These are phyloP conservation scores for Tetraodon nigroviridis DNA, from an alignment of 2,113 vertebrate genomes.

Conservation along the genomic window DNA sequence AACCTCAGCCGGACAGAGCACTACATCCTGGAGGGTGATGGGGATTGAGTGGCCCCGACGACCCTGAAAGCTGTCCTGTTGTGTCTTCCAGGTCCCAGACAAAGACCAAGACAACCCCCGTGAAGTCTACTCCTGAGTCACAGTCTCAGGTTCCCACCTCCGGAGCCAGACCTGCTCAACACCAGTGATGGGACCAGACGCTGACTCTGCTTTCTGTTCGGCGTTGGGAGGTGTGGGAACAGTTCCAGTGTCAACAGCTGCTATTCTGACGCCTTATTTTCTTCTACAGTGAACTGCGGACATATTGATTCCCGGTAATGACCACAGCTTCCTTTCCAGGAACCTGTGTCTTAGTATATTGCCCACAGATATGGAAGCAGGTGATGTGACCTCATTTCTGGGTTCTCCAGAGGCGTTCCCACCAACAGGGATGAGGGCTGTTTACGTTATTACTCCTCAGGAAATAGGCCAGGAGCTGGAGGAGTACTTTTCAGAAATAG, in stretches of 20 bases:
- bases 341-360: conserved; percentile 31
- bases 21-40: not conserved
- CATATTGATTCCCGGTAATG: conserved; percentile 30
- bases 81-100: too few relatives aligned
- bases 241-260: conserved; percentile 1
- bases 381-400: conserved; percentile 55
- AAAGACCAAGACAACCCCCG: too few relatives aligned
- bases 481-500: conserved; percentile 7
- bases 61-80: too few relatives aligned
- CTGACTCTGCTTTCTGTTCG: too few relatives aligned
- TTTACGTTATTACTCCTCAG: conserved; percentile 31
- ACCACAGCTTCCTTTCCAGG: conserved; percentile 26
- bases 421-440: conserved; percentile 36
- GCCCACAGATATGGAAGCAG: conserved; percentile 39
- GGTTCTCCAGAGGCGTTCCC: conserved; percentile 36
- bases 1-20: not conserved
- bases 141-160: too few relatives aligned
- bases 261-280: conserved; percentile 21
- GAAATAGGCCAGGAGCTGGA: conserved; percentile 23
- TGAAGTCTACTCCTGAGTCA: too few relatives aligned
- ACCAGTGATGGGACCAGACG: too few relatives aligned
- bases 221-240: too few relatives aligned
- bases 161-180: too few relatives aligned
- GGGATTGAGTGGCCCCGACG: not conserved
- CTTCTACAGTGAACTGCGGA: conserved; percentile 22